Conservation (phyloP, 2,113 vertebrate species). For the Engraulis encrasicolus region DNA sequence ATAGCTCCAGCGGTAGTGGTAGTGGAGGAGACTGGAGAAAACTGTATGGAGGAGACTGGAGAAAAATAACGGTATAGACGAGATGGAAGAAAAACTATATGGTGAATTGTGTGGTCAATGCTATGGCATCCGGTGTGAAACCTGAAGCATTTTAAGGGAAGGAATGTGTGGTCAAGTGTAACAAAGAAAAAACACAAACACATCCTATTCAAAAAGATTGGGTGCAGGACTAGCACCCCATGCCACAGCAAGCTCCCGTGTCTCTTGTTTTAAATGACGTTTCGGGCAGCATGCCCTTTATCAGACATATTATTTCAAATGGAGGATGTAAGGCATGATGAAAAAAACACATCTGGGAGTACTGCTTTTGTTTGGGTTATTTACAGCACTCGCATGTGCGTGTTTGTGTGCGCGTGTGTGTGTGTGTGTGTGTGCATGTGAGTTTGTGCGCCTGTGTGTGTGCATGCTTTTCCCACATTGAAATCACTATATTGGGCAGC, state of each 20-base stretch:
- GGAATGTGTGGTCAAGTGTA: not conserved
- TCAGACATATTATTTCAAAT: too few relatives aligned
- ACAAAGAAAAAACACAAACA: too few relatives aligned
- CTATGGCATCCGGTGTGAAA: not conserved
- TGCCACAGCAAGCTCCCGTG: too few relatives aligned
- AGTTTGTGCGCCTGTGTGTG: too few relatives aligned
- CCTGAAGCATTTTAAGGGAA: not conserved
- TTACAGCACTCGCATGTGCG: not conserved
- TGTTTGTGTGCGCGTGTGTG: too few relatives aligned
- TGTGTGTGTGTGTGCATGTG: too few relatives aligned
- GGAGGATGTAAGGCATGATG: too few relatives aligned
- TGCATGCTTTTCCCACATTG: not conserved
- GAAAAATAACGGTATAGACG: not conserved
- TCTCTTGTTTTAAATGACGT: too few relatives aligned
- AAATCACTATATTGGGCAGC: not conserved
- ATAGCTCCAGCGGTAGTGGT: not conserved
- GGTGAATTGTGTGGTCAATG: not conserved
- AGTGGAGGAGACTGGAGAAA: not conserved
- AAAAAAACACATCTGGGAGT: conserved; percentile 42
- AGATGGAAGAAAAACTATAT: not conserved
- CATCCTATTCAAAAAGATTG: too few relatives aligned
- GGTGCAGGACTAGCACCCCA: too few relatives aligned
- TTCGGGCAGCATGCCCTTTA: too few relatives aligned
- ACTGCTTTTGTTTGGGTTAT: not conserved
- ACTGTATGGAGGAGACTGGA: too few relatives aligned